These are phyloP conservation scores for Tenrec ecaudatus DNA, from an alignment of 2,113 vertebrate species.

Conservation along the genomic window DNA sequence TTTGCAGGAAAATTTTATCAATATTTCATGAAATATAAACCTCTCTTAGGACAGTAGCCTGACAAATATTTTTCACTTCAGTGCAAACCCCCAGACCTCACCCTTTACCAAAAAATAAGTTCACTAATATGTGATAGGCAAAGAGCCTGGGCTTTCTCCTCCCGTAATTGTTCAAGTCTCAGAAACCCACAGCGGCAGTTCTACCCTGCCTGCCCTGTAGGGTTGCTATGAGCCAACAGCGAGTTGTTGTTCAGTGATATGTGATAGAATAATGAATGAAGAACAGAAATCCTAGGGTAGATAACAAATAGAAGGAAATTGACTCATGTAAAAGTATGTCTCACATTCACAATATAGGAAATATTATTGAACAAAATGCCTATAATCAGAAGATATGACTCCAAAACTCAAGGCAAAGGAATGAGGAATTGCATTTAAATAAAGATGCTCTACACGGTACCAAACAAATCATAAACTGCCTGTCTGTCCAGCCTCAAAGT, in stretches of 20 bases:
- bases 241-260: no score
- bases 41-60: neutral
- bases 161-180: no score
- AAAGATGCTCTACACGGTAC: neutral
- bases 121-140: neutral
- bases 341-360: neutral
- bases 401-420: neutral
- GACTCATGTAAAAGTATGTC: neutral
- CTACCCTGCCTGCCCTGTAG: no score
- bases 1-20: neutral
- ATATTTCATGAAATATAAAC: neutral
- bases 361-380: neutral
- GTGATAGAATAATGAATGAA: neutral
- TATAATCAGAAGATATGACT: neutral
- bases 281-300: neutral
- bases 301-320: neutral
- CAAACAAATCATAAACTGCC: neutral
- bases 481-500: neutral
- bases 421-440: neutral
- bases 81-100: neutral
- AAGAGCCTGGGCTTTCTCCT: no score
- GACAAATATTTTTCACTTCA: neutral
- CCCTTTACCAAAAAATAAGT: neutral
- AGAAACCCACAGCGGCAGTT: no score
- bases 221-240: no score